Percentiles rank a stretch among this genome's conserved stretches.
Evolutionary conservation across 2,113 vertebrate species (phyloP).

Genomic region (Prolemur simus): DNA sequence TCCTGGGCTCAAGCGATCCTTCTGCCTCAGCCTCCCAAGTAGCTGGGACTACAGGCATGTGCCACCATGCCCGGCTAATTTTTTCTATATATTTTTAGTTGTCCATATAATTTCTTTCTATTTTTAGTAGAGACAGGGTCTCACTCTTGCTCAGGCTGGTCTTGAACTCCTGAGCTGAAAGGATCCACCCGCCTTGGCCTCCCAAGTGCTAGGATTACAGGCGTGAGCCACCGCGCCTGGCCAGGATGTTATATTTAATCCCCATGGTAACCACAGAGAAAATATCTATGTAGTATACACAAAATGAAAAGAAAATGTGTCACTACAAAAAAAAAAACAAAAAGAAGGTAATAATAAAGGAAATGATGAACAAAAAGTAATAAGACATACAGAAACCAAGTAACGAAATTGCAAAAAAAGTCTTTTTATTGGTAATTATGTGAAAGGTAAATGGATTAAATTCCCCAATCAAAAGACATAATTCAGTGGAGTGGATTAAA

Average conservation of each 20-base stretch:
- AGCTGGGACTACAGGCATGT: too few species aligned
- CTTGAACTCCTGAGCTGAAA: too few species aligned
- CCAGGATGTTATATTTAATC: neutral
- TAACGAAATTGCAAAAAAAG: neutral
- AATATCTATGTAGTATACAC: neutral
- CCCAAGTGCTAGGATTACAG: too few species aligned
- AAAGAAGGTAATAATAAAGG: neutral
- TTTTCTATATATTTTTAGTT: too few species aligned
- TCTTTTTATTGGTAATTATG: neutral
- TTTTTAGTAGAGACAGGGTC: too few species aligned
- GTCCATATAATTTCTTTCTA: too few species aligned
- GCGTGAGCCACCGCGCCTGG: too few species aligned
- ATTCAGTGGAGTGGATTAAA: neutral
- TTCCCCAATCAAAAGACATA: neutral
- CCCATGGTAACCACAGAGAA: neutral
- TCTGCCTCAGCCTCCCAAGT: too few species aligned
- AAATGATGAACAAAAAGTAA: neutral
- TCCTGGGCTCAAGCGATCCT: too few species aligned
- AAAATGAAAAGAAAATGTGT: neutral
- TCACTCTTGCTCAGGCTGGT: too few species aligned
- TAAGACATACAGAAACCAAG: neutral
- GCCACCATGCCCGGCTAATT: too few species aligned
- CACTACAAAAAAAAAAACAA: neutral
- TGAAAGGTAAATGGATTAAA: neutral
- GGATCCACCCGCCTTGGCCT: too few species aligned